Base-by-base conservation (phyloP, 2,797 vertebrate genomes). In the Notoglanidium macrostoma region DNA sequence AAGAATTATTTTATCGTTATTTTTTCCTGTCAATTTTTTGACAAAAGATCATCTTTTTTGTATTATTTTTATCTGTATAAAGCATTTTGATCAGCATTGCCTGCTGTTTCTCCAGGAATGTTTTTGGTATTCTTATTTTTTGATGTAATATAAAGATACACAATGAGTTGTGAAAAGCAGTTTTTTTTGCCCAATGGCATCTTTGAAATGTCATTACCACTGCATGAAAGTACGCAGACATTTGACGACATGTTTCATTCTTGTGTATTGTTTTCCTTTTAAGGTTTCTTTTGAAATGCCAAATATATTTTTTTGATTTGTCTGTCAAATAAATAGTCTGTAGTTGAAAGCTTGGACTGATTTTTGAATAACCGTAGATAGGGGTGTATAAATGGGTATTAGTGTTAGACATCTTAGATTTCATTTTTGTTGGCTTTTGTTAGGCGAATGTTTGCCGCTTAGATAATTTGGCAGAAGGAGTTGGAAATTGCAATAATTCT, bases 1-100 rank as follows among this genome's bases (percentile, higher is more conserved):
- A 96, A 93, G 93, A 93, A 92, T 92, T 96, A 94, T 92, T 95
- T 95, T 96, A 96, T 93, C 95, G 94, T 92, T 94, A 95, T 97
- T 97, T 94, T 91, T 96, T 97, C 95, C 91, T 95, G 94, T 95
- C 95, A 91, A 80, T 83, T 94, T 94, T 94, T 93, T 93, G 92
- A 95, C 93, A 2, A 95, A 80, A 79, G 77, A 59, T 57, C 92
- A 94, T 96, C 93, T 81, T 94, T 95, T 96, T 96, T 95, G 95
- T 95, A 96, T 95, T 84, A 77, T 94, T 95, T 80, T 95, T 95
- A 95, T 95, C 94, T 95, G 94, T 96, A 93, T 93, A 92, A 95
- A 92, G 89, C 87, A 86, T 93, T 95, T 94, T 90, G 93, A 95
- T 95, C 94, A 92, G 90, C 93, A 93, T 93, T 94, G 95, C 95